These are phyloP conservation scores for Etheostoma spectabile DNA, from an alignment of 2,113 vertebrate species.

Conservation along the genomic window DNA sequence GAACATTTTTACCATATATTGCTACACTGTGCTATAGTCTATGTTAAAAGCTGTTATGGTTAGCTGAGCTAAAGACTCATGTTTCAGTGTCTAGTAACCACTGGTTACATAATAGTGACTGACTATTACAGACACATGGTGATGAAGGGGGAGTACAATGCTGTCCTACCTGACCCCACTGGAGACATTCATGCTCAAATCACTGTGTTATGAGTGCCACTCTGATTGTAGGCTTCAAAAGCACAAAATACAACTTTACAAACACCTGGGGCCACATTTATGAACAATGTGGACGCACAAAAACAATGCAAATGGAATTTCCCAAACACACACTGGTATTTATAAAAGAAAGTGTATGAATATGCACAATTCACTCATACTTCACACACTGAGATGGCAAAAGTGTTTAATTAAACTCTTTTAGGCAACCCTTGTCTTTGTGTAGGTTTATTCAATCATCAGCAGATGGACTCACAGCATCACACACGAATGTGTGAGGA, in stretches of 20 bases:
- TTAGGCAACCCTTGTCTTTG: no score
- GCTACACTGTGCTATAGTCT: background rate
- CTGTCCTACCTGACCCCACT: background rate
- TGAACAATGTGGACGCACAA: background rate
- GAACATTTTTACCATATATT: background rate
- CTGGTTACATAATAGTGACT: slow-evolving; percentile 9
- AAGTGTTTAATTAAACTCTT: no score
- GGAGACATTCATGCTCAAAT: slow-evolving; percentile 51
- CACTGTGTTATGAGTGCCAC: background rate
- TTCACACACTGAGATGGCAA: background rate
- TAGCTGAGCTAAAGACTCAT: background rate
- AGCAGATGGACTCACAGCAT: no score
- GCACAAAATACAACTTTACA: background rate
- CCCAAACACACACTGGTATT: background rate
- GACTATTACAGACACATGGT: slow-evolving; percentile 24
- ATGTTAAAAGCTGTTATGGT: background rate
- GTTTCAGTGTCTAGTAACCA: background rate
- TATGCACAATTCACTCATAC: background rate
- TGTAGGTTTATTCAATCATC: no score
- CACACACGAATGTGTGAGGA: no score
- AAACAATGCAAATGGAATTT: background rate
- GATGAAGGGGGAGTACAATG: slow-evolving; percentile 22
- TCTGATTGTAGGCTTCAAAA: slow-evolving; percentile 5
- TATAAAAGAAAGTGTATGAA: background rate
- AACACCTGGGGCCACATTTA: slow-evolving; percentile 14